Percentiles rank a stretch among this genome's conserved stretches.
These are phyloP conservation scores for Nothoprocta pentlandii DNA, from an alignment of 2,113 vertebrate genomes.

Conservation along the genomic window DNA sequence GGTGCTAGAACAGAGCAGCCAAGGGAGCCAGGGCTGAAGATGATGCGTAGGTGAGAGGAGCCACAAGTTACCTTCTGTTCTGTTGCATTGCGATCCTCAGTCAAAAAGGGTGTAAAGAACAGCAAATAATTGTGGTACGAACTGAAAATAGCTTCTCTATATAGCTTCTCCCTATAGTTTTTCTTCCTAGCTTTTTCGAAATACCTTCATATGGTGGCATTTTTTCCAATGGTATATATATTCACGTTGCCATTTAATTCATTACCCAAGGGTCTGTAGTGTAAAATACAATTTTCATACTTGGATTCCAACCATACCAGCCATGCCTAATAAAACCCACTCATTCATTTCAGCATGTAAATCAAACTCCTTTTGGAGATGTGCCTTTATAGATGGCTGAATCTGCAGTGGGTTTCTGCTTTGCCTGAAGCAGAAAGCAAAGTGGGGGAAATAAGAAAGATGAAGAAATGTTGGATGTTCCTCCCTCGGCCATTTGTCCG, in stretches of 20 bases:
- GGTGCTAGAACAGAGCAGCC: neutral
- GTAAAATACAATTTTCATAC: slow-evolving; percentile 64
- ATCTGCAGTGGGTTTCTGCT: slow-evolving; percentile 22
- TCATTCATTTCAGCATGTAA: slow-evolving; percentile 39
- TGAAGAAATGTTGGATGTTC: neutral
- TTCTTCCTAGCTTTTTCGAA: neutral
- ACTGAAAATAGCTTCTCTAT: neutral
- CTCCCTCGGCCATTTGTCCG: slow-evolving; percentile 7
- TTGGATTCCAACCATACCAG: slow-evolving; percentile 60
- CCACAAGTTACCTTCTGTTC: neutral
- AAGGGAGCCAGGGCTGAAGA: neutral
- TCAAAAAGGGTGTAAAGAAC: neutral
- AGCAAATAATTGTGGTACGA: neutral
- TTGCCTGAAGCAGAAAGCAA: neutral
- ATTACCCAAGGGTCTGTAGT: slow-evolving; percentile 33
- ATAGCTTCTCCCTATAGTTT: neutral
- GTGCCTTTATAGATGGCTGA: slow-evolving; percentile 2
- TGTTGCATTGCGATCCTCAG: neutral
- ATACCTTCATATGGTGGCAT: neutral
- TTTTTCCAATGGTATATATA: neutral
- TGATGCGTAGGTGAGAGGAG: neutral
- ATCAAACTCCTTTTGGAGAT: slow-evolving; percentile 39
- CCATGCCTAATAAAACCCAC: slow-evolving; percentile 54
- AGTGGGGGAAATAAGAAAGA: neutral
- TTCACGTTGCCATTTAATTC: slow-evolving; percentile 34